Base-by-base conservation (phyloP, 2,113 vertebrate species). In the Nematolebias whitei region DNA sequence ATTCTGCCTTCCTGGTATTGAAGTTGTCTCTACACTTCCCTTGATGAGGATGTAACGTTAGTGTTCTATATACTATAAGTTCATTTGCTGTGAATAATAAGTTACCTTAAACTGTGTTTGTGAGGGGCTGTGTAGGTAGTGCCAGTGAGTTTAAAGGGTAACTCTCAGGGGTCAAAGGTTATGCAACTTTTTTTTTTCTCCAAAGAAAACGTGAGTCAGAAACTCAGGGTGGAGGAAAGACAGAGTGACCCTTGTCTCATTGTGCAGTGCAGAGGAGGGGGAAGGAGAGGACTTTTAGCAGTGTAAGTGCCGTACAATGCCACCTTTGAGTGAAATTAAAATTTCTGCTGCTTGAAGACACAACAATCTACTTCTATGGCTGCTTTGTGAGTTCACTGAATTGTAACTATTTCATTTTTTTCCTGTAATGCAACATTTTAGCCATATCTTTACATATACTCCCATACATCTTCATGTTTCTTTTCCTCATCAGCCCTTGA, bases 121-220 rank as follows among this genome's bases (percentile, higher is more conserved):
- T 13, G 23, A 48, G 38, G 41, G 63, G 39, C 41, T 56, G 51
- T 59, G 32, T 78, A 38, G 72, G 41, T 63, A 64, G 38, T 49
- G 60, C 49, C 53, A 62, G 57, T 20, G 58, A 44, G 79, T 74
- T 77, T 52, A 72, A 87, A 78, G 68, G 77, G 70, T 87, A 77
- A 74, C 73, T 49, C 54, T 57, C 51, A 41, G 43, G 26, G 78
- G 85, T 87, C 78, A 90, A 85, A 89, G 90, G 84, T 90, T 85
- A 75, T 60, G 77, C 53, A 86, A 89, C 76, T 84, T 90, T 91
- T 90, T 84, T 76, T 84, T 90, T 91, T 90, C 83, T 76, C 73
- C 70, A 52, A 68, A 70, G 71, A 59, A 86, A 67, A 51, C 87
- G 70, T 84, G 85, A 85, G 74, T 85, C 52, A 83, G 82, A 87